phyloP scores from a whole-genome alignment of 2,797 vertebrate species.

The Sebastes alutus region DNA sequence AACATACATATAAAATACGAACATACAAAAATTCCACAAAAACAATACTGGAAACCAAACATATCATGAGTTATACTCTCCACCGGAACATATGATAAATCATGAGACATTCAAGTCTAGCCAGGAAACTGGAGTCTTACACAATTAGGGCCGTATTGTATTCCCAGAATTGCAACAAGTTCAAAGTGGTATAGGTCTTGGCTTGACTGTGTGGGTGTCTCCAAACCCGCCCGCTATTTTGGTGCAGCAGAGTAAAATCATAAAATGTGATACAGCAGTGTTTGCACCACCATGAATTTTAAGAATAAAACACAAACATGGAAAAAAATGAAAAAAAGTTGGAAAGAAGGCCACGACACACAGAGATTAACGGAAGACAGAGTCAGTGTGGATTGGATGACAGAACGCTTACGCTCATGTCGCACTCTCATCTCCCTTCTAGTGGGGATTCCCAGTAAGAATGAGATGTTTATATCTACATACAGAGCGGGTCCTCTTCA shows the following conservation, averaged over 20 bases:
- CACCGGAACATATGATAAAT: background rate
- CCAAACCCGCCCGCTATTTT: background rate
- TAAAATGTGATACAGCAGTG: background rate
- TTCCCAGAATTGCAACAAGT: background rate
- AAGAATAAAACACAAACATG: background rate
- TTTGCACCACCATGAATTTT: background rate
- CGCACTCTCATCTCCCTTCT: no score
- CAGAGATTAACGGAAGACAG: background rate
- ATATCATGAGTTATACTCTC: background rate
- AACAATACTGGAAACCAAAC: background rate
- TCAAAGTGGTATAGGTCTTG: background rate
- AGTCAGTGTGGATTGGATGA: no score
- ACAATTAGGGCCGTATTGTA: background rate
- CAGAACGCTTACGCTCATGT: no score
- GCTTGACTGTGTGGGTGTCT: background rate
- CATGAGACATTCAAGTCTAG: background rate
- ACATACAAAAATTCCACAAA: background rate
- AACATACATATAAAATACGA: background rate
- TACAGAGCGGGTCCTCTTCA: background rate
- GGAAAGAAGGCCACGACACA: background rate
- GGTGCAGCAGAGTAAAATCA: background rate
- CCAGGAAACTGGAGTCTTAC: background rate
- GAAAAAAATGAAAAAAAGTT: background rate
- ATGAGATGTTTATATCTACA: background rate
- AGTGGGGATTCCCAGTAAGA: no score